phyloP scores from a whole-genome alignment of 2,888 invertebrate species.

The Drosophila parthenogenetica region DNA sequence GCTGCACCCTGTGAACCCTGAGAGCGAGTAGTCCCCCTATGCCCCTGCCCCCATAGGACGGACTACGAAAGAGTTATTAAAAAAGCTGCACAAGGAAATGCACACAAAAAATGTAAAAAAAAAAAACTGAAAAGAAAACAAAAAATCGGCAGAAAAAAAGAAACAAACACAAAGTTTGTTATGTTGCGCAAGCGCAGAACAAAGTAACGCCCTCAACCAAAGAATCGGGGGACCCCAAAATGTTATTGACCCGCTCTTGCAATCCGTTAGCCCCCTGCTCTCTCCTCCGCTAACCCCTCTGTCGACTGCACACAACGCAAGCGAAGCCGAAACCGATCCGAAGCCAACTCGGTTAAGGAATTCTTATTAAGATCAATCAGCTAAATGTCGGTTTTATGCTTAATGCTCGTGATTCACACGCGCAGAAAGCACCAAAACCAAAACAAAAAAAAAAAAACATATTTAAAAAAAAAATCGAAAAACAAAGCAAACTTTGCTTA shows the following conservation, averaged over 20 bases:
- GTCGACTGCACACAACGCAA: background rate
- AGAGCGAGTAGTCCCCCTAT: background rate
- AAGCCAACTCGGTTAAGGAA: constrained; percentile 40
- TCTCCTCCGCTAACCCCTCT: background rate
- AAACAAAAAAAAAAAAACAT: constrained; percentile 28
- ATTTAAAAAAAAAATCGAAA: constrained; percentile 6
- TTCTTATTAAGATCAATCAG: constrained; percentile 80
- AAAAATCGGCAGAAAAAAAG: constrained; percentile 27
- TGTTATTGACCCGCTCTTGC: constrained; percentile 71
- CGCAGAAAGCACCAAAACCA: constrained; percentile 47
- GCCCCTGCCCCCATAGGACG: background rate
- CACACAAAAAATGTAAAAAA: constrained; percentile 34
- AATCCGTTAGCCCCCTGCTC: constrained; percentile 63
- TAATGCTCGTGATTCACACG: constrained; percentile 79
- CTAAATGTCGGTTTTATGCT: constrained; percentile 81
- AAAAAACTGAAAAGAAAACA: constrained; percentile 34
- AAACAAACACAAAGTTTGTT: constrained; percentile 73
- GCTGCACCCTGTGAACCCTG: constrained; percentile 4
- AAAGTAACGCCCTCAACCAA: constrained; percentile 65
- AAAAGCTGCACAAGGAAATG: constrained; percentile 54
- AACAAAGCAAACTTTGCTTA: constrained; percentile 1
- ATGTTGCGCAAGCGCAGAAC: constrained; percentile 76
- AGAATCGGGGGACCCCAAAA: constrained; percentile 34
- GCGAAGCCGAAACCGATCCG: background rate
- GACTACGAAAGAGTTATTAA: constrained; percentile 62